These are phyloP conservation scores for Carcina quercana DNA, from an alignment of 2,888 invertebrate genomes.

Conservation along the genomic window DNA sequence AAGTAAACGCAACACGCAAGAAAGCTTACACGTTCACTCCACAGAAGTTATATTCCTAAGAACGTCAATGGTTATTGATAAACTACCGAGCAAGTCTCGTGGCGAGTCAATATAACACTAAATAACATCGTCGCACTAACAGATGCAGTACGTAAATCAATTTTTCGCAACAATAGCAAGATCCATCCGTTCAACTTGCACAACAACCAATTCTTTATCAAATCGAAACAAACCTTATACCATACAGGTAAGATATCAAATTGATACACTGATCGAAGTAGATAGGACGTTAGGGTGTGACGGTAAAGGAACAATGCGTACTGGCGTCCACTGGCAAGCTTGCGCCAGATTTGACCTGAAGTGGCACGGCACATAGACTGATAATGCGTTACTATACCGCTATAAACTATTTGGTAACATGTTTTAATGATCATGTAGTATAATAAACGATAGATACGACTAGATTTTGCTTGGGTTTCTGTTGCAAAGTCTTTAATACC, in stretches of 20 bases:
- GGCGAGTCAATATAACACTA: conserved; percentile 34
- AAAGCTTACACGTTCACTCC: neutral
- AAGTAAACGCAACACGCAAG: neutral
- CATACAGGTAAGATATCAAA: too few species aligned
- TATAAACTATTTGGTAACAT: too few species aligned
- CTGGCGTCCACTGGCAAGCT: conserved; percentile 56
- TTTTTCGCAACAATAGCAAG: conserved; percentile 64
- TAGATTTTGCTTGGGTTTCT: too few species aligned
- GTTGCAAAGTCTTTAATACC: too few species aligned
- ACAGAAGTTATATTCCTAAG: too few species aligned
- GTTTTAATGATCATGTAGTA: too few species aligned
- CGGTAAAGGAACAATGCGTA: conserved; percentile 52
- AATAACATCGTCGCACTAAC: conserved; percentile 34
- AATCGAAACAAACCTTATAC: too few species aligned
- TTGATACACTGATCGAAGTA: too few species aligned
- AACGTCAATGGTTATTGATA: too few species aligned
- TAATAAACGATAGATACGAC: too few species aligned
- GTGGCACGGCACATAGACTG: conserved; percentile 34
- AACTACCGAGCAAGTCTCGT: neutral
- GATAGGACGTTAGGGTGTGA: conserved; percentile 17
- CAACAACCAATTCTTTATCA: too few species aligned
- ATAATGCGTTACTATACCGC: conserved; percentile 31
- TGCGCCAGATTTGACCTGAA: conserved; percentile 55
- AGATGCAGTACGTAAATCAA: conserved; percentile 69
- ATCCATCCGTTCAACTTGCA: conserved; percentile 7